Base-by-base conservation (phyloP, 2,113 vertebrate species). In the Cochlearius cochlearius region DNA sequence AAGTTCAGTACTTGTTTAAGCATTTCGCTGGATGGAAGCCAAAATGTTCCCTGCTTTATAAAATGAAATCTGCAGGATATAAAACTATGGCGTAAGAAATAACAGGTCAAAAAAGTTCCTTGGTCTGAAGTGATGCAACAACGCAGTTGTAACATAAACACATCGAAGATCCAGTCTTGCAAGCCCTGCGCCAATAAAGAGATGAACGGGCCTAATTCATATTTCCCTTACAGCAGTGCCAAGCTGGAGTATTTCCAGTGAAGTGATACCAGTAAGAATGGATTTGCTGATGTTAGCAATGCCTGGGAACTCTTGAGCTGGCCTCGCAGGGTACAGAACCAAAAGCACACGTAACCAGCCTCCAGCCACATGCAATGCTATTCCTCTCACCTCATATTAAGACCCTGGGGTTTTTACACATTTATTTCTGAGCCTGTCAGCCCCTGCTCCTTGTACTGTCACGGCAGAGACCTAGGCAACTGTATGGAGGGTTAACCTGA, bases 281-380 rank as follows among this genome's bases (percentile, higher is more conserved):
- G 71, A 92, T 93, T 83, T 95, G 94, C 93, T 95, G 91, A 95
- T 79, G 64, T 68, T 77, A 94, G 96, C 94, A 96, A 7, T 67
- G 95, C 71, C 87, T 94, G 83, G 66, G 71, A 92, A 82, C 60
- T 75, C 77, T 84, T 68, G 32, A 58, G 64, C 45, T 82, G 91
- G 72, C 68, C 66, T 86, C 7, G 5, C 18, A 87, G 80, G 15
- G 23, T 49, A 86, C n/a, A 64, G 64, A 81, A 78, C 25, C 25
- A 36, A 60, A 82, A 90, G 62, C 62, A 90, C 62, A 69, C 0
- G 0, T 55, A 91, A 74, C 32, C 56, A 78, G 56, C 36, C 86
- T 75, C 58, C 36, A 59, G 64, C 12, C 45, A 73, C 32, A 17
- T 32, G 52, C 49, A 39, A 2, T 27, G 26, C 27, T 41, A 49